phyloP scores from a whole-genome alignment of 2,113 vertebrate genomes.

The Cyphomyrus plagiostoma region DNA sequence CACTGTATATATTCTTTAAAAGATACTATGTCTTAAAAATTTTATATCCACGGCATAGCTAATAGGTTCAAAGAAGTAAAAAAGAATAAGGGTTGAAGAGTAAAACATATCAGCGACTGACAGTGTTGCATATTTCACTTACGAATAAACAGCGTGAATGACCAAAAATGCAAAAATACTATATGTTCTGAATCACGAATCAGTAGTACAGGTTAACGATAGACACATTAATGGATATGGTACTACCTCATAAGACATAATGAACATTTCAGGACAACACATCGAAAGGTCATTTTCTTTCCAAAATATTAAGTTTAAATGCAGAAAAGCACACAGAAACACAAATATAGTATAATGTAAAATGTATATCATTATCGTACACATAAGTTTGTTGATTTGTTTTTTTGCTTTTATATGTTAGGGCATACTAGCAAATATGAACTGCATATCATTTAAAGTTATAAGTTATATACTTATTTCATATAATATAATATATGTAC shows the following conservation, averaged over 20 bases:
- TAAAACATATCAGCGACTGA: background rate
- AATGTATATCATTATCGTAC: background rate
- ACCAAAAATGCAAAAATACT: background rate
- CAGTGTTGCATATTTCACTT: background rate
- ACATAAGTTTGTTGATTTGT: background rate
- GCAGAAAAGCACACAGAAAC: background rate
- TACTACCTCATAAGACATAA: background rate
- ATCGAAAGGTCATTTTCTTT: background rate
- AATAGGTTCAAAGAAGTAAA: background rate
- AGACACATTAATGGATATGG: background rate
- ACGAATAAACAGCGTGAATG: background rate
- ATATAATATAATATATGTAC: background rate
- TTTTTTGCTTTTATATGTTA: background rate
- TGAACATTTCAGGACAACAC: background rate
- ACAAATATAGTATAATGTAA: background rate
- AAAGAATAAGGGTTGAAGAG: background rate
- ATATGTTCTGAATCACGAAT: background rate
- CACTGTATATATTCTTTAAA: background rate
- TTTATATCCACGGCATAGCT: background rate
- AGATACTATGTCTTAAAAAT: background rate
- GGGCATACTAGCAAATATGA: background rate
- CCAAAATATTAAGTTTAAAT: background rate
- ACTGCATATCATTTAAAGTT: background rate
- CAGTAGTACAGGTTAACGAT: background rate
- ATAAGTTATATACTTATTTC: background rate